These are phyloP conservation scores for Meda fulgida DNA, from an alignment of 2,797 vertebrate species.

Conservation along the genomic window DNA sequence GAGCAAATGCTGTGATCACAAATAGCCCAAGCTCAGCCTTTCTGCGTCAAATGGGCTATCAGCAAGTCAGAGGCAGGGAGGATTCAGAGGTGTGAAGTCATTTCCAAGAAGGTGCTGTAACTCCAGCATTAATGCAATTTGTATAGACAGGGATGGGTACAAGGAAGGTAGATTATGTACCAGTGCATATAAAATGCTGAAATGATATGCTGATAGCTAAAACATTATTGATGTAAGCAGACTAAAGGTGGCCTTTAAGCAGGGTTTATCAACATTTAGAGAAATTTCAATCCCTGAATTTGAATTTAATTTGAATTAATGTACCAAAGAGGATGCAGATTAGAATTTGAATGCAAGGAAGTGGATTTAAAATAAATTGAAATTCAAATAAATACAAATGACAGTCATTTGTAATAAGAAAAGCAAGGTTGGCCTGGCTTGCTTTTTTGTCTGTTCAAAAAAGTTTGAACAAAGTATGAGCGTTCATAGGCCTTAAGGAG, in stretches of 20 bases:
- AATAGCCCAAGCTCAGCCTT: constrained; percentile 71
- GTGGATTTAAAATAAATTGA: neutral
- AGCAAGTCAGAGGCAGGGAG: constrained; percentile 70
- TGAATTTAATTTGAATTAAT: neutral
- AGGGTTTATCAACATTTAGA: neutral
- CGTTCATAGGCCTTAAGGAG: neutral
- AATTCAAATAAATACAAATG: neutral
- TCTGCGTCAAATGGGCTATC: constrained; percentile 71
- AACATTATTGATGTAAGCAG: neutral
- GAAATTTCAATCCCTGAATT: neutral
- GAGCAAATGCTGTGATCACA: constrained; percentile 74
- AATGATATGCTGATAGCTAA: constrained; percentile 17
- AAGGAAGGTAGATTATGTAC: constrained; percentile 30
- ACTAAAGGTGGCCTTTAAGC: neutral
- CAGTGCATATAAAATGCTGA: constrained; percentile 9
- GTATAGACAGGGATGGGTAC: constrained; percentile 60
- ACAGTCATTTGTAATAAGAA: neutral
- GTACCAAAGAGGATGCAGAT: neutral
- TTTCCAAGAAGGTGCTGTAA: constrained; percentile 73
- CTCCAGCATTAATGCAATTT: constrained; percentile 56
- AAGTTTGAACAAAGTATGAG: neutral
- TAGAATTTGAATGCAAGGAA: neutral
- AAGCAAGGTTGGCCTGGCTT: neutral
- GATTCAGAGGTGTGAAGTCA: constrained; percentile 63
- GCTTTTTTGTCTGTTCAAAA: neutral